Evolutionary conservation across 2,113 vertebrate genomes (phyloP).

Genomic region (Crotalus horridus): DNA sequence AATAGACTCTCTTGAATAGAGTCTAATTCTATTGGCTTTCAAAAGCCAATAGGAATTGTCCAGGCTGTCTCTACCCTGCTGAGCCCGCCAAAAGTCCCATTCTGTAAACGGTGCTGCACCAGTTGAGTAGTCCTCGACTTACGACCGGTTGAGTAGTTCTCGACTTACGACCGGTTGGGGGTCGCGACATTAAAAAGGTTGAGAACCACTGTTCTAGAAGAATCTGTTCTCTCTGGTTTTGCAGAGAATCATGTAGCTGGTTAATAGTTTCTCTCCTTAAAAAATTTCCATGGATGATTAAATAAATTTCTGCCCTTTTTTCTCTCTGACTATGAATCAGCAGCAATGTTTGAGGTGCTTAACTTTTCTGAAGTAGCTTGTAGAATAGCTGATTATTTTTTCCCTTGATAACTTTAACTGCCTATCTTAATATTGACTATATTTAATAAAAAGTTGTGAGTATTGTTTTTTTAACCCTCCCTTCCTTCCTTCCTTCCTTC

Average conservation of each 20-base stretch:
- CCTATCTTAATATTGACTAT: neutral
- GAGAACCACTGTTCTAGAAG: neutral
- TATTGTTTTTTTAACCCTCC: neutral
- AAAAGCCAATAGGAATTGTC: too few relatives aligned
- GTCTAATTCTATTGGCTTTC: too few relatives aligned
- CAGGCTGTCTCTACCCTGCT: too few relatives aligned
- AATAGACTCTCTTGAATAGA: too few relatives aligned
- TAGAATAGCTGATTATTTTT: neutral
- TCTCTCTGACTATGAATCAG: neutral
- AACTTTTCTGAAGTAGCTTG: neutral
- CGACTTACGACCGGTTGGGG: too few relatives aligned
- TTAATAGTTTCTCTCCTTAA: neutral
- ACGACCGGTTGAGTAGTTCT: too few relatives aligned
- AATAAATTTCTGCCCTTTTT: neutral
- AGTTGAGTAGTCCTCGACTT: too few relatives aligned
- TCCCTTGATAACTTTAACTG: neutral
- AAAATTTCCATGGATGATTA: neutral
- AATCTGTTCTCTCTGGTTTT: neutral
- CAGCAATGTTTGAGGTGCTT: neutral
- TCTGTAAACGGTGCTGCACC: too few relatives aligned
- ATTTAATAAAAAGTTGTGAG: neutral
- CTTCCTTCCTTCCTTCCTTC: neutral
- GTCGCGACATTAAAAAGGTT: too few relatives aligned
- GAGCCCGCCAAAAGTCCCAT: too few relatives aligned
- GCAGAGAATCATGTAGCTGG: neutral